Evolutionary conservation across 2,888 invertebrate species (phyloP).

Genomic region (Sympetrum striolatum): DNA sequence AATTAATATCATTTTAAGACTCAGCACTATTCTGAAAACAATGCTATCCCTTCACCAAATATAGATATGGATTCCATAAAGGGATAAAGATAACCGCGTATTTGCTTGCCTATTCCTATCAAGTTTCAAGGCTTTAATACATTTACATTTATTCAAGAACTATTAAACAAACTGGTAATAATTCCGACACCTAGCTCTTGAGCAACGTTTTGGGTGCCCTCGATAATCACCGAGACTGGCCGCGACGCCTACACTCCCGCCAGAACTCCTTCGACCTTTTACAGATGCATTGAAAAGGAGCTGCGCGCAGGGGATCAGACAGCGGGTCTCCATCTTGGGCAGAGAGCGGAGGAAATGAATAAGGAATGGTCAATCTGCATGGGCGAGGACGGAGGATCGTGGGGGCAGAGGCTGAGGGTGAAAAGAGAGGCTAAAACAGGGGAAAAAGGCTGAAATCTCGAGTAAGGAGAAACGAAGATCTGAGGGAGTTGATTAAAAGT

Average conservation of each 20-base stretch:
- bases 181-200: not conserved
- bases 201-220: conserved; percentile 8
- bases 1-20: no score
- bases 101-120: no score
- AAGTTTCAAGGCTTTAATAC: no score
- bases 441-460: not conserved
- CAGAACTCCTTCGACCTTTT: not conserved
- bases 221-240: not conserved
- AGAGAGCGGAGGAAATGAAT: conserved; percentile 48
- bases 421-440: not conserved
- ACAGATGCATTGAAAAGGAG: conserved; percentile 14
- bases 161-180: no score
- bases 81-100: no score
- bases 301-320: conserved; percentile 27
- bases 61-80: no score
- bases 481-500: not conserved
- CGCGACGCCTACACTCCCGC: not conserved
- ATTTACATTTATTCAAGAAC: no score
- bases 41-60: no score
- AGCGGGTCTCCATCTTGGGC: conserved; percentile 26
- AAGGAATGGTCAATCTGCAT: conserved; percentile 9
- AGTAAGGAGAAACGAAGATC: not conserved
- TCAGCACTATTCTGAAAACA: no score
- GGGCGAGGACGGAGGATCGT: not conserved
- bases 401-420: not conserved